These are phyloP conservation scores for Caenorhabditis afra DNA, from an alignment of 2,888 invertebrate genomes.

Conservation along the genomic window DNA sequence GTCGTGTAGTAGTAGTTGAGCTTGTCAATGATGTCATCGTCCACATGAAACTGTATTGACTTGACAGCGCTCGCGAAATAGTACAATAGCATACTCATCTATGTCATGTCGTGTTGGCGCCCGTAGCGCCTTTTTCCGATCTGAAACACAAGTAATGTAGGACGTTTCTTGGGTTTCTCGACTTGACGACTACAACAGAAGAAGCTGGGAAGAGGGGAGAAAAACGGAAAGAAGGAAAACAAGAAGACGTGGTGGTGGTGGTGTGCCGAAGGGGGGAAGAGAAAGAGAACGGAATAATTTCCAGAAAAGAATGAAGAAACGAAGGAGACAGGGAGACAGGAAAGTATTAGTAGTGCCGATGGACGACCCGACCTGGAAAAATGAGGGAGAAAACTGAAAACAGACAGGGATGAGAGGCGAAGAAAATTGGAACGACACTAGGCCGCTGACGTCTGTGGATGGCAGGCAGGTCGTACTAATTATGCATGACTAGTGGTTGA, in stretches of 20 bases:
- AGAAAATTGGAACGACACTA: conserved; percentile 11
- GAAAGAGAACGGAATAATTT: conserved; percentile 10
- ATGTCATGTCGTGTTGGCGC: conserved; percentile 59
- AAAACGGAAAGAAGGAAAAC: conserved; percentile 1
- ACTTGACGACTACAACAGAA: neutral
- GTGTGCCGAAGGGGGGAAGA: neutral
- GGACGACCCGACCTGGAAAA: conserved; percentile 18
- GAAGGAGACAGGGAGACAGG: conserved; percentile 13
- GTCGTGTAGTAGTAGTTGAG: conserved; percentile 81
- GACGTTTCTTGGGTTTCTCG: neutral
- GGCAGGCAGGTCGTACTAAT: conserved; percentile 61
- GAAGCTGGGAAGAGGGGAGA: no score
- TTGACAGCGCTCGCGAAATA: conserved; percentile 80
- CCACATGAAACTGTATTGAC: conserved; percentile 80
- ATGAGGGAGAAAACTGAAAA: conserved; percentile 32
- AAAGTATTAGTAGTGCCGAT: conserved; percentile 31
- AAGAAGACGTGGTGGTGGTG: no score
- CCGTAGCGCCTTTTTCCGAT: conserved; percentile 64
- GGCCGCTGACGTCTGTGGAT: conserved; percentile 46
- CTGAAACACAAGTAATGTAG: conserved; percentile 43
- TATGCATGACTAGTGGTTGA: conserved; percentile 34
- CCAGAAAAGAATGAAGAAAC: conserved; percentile 4
- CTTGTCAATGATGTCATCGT: conserved; percentile 81
- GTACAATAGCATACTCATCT: conserved; percentile 77
- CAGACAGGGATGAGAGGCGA: conserved; percentile 3